A percentile compares a stretch with the other conserved stretches of the same genome.
These are phyloP conservation scores for Acrocephalus kingi DNA, from an alignment of 2,113 vertebrate species.

Conservation along the genomic window DNA sequence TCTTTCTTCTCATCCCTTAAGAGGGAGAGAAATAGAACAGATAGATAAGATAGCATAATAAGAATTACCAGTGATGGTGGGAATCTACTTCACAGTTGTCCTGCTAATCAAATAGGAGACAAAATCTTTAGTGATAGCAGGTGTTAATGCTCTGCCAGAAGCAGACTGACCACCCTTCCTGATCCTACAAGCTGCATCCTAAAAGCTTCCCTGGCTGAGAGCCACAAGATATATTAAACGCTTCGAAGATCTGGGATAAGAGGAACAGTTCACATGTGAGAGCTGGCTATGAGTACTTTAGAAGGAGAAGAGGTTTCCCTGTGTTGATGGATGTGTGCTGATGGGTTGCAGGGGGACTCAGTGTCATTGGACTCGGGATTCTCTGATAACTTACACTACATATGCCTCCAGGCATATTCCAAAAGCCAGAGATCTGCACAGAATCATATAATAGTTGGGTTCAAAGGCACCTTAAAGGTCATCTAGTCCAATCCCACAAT, in stretches of 20 bases:
- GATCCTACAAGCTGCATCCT: neutral
- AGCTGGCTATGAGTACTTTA: neutral
- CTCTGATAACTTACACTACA: neutral
- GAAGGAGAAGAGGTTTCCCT: neutral
- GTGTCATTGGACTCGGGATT: neutral
- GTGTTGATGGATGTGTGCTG: neutral
- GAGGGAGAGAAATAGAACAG: neutral
- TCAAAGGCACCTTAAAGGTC: neutral
- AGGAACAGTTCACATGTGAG: neutral
- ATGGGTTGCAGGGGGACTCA: neutral
- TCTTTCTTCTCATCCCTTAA: slow-evolving; percentile 15
- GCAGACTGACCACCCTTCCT: neutral
- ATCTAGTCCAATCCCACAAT: neutral
- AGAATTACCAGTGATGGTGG: neutral
- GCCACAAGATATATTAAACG: neutral
- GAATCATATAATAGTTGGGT: neutral
- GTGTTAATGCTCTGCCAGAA: neutral
- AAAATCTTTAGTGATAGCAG: neutral
- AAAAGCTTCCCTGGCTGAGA: neutral
- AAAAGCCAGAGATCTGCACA: neutral
- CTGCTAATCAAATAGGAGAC: neutral
- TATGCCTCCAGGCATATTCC: neutral
- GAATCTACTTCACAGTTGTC: neutral
- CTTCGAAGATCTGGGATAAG: neutral
- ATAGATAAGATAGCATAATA: neutral